These are phyloP conservation scores for Aphodius granarius DNA, from an alignment of 2,888 invertebrate genomes.

Conservation along the genomic window DNA sequence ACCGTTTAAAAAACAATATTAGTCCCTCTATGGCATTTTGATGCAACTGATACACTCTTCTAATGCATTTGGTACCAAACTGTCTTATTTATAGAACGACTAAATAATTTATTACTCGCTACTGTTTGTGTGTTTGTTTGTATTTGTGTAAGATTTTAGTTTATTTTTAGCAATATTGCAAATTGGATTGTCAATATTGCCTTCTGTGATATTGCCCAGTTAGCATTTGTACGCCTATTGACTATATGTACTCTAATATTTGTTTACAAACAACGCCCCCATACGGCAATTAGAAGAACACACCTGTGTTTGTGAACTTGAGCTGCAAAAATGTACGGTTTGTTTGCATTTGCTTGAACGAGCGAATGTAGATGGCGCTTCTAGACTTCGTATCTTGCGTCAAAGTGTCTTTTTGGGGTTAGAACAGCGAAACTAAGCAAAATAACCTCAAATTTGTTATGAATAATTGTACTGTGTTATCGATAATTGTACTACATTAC, in stretches of 20 bases:
- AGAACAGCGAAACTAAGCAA: too few species aligned
- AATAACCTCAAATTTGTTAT: too few species aligned
- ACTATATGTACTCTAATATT: not conserved
- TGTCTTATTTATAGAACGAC: not conserved
- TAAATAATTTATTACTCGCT: not conserved
- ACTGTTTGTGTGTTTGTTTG: not conserved
- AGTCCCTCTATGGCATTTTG: too few species aligned
- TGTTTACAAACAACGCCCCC: not conserved
- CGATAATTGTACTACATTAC: too few species aligned
- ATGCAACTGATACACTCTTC: too few species aligned
- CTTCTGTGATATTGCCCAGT: not conserved
- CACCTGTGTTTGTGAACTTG: not conserved
- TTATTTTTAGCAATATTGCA: not conserved
- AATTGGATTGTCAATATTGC: not conserved
- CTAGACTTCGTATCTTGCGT: too few species aligned
- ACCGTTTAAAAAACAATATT: not conserved
- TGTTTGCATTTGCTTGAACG: not conserved
- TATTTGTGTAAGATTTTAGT: not conserved
- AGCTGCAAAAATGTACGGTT: not conserved
- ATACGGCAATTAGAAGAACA: not conserved
- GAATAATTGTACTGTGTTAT: too few species aligned
- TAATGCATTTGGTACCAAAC: not conserved
- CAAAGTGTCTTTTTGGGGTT: too few species aligned
- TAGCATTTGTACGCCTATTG: too few species aligned
- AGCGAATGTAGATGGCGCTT: not conserved